A percentile compares a stretch with the other conserved stretches of the same genome.
phyloP scores from a whole-genome alignment of 2,113 vertebrate genomes.

The Dunckerocampus dactyliophorus region DNA sequence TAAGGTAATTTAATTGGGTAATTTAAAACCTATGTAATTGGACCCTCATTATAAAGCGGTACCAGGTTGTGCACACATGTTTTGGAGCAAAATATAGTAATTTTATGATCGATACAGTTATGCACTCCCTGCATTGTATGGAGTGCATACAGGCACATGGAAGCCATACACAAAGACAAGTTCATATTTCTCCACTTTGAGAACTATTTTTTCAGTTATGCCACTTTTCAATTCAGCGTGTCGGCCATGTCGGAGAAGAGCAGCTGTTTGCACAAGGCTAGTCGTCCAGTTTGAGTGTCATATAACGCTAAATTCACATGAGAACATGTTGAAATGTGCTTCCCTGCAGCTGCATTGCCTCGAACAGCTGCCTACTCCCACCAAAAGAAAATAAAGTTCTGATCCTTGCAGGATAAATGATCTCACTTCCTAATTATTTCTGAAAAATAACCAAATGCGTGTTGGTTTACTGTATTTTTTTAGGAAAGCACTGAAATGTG shows the following conservation, averaged over 20 bases:
- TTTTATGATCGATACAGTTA: not conserved
- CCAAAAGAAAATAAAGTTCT: not conserved
- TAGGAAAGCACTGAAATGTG: conserved; percentile 7
- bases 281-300: not conserved
- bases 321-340: not conserved
- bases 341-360: conserved; percentile 12
- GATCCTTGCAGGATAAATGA: conserved; percentile 8
- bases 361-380: conserved; percentile 13
- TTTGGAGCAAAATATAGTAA: not conserved
- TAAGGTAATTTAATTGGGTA: too few relatives aligned
- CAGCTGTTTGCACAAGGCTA: not conserved
- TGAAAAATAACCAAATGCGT: not conserved
- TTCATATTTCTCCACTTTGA: too few relatives aligned
- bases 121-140: not conserved
- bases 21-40: too few relatives aligned
- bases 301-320: not conserved
- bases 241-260: not conserved
- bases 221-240: not conserved
- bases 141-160: too few relatives aligned
- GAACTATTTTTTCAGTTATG: not conserved
- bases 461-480: not conserved
- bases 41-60: too few relatives aligned
- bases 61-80: too few relatives aligned
- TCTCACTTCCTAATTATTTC: conserved; percentile 19
- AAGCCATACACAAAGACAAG: too few relatives aligned